These are phyloP conservation scores for Porites lobata DNA, from an alignment of 92 coral and sea anemone species.

Conservation along the genomic window DNA sequence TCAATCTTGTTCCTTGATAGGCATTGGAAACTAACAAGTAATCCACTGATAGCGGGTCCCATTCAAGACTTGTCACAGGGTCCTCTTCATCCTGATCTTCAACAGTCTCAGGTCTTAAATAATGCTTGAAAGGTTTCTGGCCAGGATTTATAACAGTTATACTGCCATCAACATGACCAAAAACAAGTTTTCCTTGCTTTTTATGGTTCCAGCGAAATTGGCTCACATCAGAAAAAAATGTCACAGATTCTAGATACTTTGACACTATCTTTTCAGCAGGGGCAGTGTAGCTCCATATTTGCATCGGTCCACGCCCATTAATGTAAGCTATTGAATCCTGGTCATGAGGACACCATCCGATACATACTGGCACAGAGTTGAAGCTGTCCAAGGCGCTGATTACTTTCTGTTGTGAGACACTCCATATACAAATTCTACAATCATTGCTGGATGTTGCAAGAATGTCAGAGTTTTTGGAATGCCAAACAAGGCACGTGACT, in stretches of 20 bases:
- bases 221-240: slow-evolving; percentile 89
- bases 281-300: slow-evolving; percentile 75
- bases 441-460: slow-evolving; percentile 92
- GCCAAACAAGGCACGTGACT: slow-evolving; percentile 93
- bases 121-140: slow-evolving; percentile 85
- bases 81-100: slow-evolving; percentile 90
- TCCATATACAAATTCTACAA: slow-evolving; percentile 87
- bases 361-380: slow-evolving; percentile 74
- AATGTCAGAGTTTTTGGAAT: slow-evolving; percentile 81
- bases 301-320: slow-evolving; percentile 94
- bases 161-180: slow-evolving; percentile 97
- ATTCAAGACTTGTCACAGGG: slow-evolving; percentile 91
- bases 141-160: slow-evolving; percentile 85
- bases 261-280: slow-evolving; percentile 64
- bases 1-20: slow-evolving; percentile 75
- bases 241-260: slow-evolving; percentile 83
- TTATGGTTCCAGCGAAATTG: slow-evolving; percentile 95
- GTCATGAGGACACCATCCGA: slow-evolving; percentile 96
- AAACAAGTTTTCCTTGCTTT: slow-evolving; percentile 82
- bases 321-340: slow-evolving; percentile 79
- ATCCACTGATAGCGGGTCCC: slow-evolving; percentile 94
- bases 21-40: slow-evolving; percentile 90
- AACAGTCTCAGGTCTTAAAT: slow-evolving; percentile 82
- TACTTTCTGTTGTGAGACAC: slow-evolving; percentile 80
- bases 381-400: slow-evolving; percentile 72